Evolutionary conservation across 1,140 invertebrate species (phyloP), one percentile per base, ranked within the genome.

Genomic region (Caligus rogercresseyi): DNA sequence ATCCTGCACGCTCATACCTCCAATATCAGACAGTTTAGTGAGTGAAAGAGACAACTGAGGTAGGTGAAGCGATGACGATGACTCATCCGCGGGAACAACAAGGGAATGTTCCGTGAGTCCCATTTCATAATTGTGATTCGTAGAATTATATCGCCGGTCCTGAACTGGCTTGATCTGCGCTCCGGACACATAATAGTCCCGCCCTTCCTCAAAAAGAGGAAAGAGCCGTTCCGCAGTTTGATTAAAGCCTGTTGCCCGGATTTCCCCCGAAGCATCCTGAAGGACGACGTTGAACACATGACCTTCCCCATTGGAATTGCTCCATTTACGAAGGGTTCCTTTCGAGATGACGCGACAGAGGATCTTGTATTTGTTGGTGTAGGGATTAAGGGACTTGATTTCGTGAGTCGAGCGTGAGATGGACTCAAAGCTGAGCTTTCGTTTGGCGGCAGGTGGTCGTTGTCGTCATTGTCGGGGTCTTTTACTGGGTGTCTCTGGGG

Each of bases 71-170:
- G 31, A 43, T 11, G 31, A 43, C n/a, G n/a, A n/a, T n/a, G 31
- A 43, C 7, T 43, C 31, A 43, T 43, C 31, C 31, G n/a, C 31
- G 7, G 24, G 24, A 2, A 26, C 57, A 21, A 60, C 18, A 2
- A 60, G 2, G n/a, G 57, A n/a, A 31, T 60, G 24, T n/a, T 43
- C 18, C 4, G 18, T 60, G 16, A 60, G 43, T 18, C 20, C 26
- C 57, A 60, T 18, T 25, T 60, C 57, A 60, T 60, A 60, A 19
- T 52, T 60, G 43, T 60, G 57, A 4, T 15, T n/a, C 20, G 57
- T 60, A 18, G 21, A 25, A 25, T 60, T 60, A 16, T 26, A 60
- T 2, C 18, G 20, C 15, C 24, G 57, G 18, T 60, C 26, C 18
- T 43, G 14, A 3, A 60, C 23, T 3, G 57, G 18, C n/a, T 60